A percentile compares a stretch with the other conserved stretches of the same genome.
Conservation (phyloP, 2,888 invertebrate genomes). For the Latrodectus hesperus region DNA sequence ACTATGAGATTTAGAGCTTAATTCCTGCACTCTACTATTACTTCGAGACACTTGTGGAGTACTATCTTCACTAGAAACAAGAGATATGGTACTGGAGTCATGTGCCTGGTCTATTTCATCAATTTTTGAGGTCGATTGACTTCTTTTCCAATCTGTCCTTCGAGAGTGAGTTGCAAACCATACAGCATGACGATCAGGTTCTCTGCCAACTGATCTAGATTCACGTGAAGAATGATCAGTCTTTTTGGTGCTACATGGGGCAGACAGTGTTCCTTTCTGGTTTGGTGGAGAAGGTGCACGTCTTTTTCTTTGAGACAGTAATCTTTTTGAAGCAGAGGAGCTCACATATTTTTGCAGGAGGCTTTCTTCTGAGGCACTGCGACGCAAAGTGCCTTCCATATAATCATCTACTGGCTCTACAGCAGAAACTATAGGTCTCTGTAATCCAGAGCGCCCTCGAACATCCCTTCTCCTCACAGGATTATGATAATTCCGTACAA, state of each 20-base stretch:
- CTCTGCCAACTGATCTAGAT: conserved; percentile 24
- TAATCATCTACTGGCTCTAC: conserved; percentile 59
- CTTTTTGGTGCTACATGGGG: conserved; percentile 53
- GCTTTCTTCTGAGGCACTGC: conserved; percentile 76
- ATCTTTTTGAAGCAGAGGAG: conserved; percentile 70
- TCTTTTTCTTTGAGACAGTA: conserved; percentile 72
- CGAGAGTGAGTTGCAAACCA: conserved; percentile 65
- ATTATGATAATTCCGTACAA: conserved; percentile 53
- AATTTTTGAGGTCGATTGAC: conserved; percentile 73
- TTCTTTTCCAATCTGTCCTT: conserved; percentile 71
- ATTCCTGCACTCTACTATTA: conserved; percentile 74
- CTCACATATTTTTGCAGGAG: conserved; percentile 61
- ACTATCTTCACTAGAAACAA: conserved; percentile 76
- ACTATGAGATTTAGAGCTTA: conserved; percentile 56
- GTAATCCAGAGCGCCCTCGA: conserved; percentile 39
- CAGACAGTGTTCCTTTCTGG: conserved; percentile 47
- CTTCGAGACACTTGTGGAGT: conserved; percentile 77
- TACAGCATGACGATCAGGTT: conserved; percentile 64
- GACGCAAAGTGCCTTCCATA: conserved; percentile 71
- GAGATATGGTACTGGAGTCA: conserved; percentile 75
- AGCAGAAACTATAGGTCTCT: conserved; percentile 59
- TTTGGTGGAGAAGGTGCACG: conserved; percentile 73
- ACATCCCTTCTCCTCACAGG: conserved; percentile 57
- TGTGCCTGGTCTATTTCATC: conserved; percentile 74
- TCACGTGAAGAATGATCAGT: conserved; percentile 30